Percentiles rank a stretch among this genome's conserved stretches.
phyloP scores from a whole-genome alignment of 1,140 invertebrate genomes.

The Phortica variegata region DNA sequence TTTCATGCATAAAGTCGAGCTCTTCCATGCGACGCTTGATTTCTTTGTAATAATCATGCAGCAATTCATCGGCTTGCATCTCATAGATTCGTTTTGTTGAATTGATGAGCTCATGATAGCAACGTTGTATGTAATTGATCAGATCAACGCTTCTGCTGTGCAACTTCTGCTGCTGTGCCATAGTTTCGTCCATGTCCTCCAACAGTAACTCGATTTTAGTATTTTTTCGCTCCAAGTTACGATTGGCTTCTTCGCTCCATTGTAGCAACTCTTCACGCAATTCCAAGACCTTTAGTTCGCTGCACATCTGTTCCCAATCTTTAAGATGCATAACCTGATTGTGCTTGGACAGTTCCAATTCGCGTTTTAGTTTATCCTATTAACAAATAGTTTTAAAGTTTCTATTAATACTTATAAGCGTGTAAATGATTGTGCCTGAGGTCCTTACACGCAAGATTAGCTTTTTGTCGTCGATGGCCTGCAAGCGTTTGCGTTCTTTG shows the following conservation, averaged over 20 bases:
- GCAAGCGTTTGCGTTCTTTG: slow-evolving; percentile 22
- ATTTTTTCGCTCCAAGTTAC: slow-evolving; percentile 31
- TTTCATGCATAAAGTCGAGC: slow-evolving; percentile 27
- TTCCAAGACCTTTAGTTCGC: slow-evolving; percentile 35
- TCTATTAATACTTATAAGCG: no score
- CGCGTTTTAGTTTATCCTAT: slow-evolving; percentile 32
- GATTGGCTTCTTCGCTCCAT: slow-evolving; percentile 28
- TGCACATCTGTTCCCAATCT: slow-evolving; percentile 39
- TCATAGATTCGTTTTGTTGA: slow-evolving; percentile 28
- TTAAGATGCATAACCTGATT: slow-evolving; percentile 27
- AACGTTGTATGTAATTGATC: slow-evolving; percentile 41
- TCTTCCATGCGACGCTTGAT: slow-evolving; percentile 32
- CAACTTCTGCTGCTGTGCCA: slow-evolving; percentile 28
- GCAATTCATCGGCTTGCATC: slow-evolving; percentile 34
- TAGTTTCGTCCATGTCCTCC: slow-evolving; percentile 33
- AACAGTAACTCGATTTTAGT: slow-evolving; percentile 35
- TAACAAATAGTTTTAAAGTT: neutral
- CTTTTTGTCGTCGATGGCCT: slow-evolving; percentile 18
- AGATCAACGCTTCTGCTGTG: slow-evolving; percentile 27
- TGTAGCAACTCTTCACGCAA: slow-evolving; percentile 28
- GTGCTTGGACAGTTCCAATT: slow-evolving; percentile 39
- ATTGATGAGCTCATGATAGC: slow-evolving; percentile 33
- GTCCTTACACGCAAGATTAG: slow-evolving; percentile 30
- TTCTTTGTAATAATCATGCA: slow-evolving; percentile 41
- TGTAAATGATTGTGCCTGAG: no score